Evolutionary conservation across 2,797 vertebrate genomes (phyloP), one percentile per base, ranked within the genome.

Genomic region (Numenius phaeopus): DNA sequence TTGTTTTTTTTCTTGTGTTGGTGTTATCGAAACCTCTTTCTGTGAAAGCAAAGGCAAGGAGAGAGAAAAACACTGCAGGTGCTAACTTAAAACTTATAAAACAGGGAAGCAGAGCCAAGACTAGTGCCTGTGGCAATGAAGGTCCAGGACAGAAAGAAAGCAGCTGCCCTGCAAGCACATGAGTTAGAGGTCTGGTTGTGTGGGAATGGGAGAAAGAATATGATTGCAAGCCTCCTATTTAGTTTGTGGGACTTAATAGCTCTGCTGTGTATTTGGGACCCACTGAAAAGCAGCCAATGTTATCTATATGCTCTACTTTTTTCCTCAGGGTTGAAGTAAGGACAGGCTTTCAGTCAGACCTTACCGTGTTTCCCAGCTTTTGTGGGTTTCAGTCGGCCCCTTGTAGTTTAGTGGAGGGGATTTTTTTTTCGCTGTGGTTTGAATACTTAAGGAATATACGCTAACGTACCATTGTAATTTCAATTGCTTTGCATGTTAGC

Each of bases 321-420:
- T 66, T 70, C 77, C 52, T 77, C 47, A 22, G 73, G 84, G 95
- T 78, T 97, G 73, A 97, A 65, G 54, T 87, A 76, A 97, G 95
- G 95, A 97, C 97, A 97, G 58, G 46, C n/a, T 91, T 93, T 90
- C 91, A 58, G 67, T 55, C 66, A 94, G 83, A 92, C 44, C 19
- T 92, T 75, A 65, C 49, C 8, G 6, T 71, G 57, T 67, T 95
- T 97, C 78, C 72, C 67, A 94, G 84, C 61, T 67, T 75, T 76
- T 97, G 93, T 70, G 89, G 94, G 42, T 92, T 96, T 95, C 84
- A 67, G 47, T 92, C 87, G 81, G 77, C 58, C 69, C 83, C 86
- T 82, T 62, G 30, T 55, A 94, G 83, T 88, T 95, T 65, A 87
- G 87, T 39, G 42, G 27, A 94, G 27, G 26, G 34, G 17, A 44